Conservation (phyloP, 2,888 invertebrate genomes). For the Ligdia adustata region DNA sequence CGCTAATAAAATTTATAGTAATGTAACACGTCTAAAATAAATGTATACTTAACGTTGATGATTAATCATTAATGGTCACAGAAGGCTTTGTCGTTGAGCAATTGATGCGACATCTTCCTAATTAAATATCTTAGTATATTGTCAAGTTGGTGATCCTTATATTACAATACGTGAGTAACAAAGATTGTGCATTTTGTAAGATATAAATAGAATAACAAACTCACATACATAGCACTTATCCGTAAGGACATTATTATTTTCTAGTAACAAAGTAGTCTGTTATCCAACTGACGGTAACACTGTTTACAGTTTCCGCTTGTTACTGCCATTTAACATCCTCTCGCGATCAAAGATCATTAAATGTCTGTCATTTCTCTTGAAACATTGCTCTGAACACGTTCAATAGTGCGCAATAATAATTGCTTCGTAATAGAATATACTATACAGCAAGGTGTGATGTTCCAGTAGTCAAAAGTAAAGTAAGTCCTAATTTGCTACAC, state of each 20-base stretch:
- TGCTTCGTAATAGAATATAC: no score
- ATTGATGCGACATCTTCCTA: conserved; percentile 57
- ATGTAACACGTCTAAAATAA: conserved; percentile 6
- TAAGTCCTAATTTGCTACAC: neutral
- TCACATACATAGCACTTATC: neutral
- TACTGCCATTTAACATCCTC: no score
- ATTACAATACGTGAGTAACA: conserved; percentile 4
- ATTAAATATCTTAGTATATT: conserved; percentile 70
- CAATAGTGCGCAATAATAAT: no score
- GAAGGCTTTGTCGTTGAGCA: conserved; percentile 38
- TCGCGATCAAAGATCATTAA: no score
- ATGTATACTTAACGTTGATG: conserved; percentile 11
- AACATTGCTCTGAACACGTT: no score
- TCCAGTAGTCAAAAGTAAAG: no score
- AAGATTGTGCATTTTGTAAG: conserved; percentile 1
- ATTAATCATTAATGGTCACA: conserved; percentile 24
- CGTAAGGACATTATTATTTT: neutral
- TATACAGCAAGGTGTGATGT: no score
- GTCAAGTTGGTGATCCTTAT: conserved; percentile 37
- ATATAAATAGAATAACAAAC: neutral
- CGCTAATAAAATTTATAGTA: neutral
- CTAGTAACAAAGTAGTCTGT: no score
- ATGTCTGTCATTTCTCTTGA: no score
- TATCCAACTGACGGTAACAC: neutral
- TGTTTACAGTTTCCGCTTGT: no score